These are phyloP conservation scores for Drosophila setosimentum DNA, from an alignment of 2,888 invertebrate genomes.

Conservation along the genomic window DNA sequence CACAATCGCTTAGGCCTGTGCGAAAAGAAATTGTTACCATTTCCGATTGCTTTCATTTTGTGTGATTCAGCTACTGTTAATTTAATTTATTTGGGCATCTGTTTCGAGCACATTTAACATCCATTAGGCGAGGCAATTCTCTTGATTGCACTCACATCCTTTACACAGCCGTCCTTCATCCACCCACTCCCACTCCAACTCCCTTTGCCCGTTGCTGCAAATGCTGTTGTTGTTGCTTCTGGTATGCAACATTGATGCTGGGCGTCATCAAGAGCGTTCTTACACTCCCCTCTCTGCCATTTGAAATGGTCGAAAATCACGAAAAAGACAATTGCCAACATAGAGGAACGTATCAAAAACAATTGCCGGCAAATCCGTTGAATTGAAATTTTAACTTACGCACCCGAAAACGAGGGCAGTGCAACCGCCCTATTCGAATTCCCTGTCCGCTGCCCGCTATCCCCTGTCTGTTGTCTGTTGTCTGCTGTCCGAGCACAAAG, in stretches of 20 bases:
- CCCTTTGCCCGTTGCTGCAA: not conserved
- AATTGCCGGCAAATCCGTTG: conserved; percentile 77
- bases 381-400: conserved; percentile 80
- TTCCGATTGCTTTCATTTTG: conserved; percentile 17
- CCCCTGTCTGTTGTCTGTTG: not conserved
- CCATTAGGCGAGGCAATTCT: conserved; percentile 81
- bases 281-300: conserved; percentile 13
- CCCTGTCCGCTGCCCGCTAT: not conserved
- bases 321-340: conserved; percentile 58
- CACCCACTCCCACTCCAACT: not conserved
- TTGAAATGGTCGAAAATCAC: conserved; percentile 45
- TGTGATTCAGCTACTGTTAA: conserved; percentile 46
- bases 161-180: conserved; percentile 18
- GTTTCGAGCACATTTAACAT: conserved; percentile 83
- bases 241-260: conserved; percentile 63
- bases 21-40: conserved; percentile 1
- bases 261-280: conserved; percentile 54
- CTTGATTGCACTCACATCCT: conserved; percentile 77
- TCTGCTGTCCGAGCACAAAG: conserved; percentile 54
- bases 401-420: conserved; percentile 56
- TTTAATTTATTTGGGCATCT: conserved; percentile 83
- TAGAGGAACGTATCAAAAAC: conserved; percentile 69
- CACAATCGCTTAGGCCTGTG: not conserved
- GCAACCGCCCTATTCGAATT: conserved; percentile 23
- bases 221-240: conserved; percentile 2